Evolutionary conservation across 1,140 invertebrate species (phyloP).

Genomic region (Aphelinus certus): DNA sequence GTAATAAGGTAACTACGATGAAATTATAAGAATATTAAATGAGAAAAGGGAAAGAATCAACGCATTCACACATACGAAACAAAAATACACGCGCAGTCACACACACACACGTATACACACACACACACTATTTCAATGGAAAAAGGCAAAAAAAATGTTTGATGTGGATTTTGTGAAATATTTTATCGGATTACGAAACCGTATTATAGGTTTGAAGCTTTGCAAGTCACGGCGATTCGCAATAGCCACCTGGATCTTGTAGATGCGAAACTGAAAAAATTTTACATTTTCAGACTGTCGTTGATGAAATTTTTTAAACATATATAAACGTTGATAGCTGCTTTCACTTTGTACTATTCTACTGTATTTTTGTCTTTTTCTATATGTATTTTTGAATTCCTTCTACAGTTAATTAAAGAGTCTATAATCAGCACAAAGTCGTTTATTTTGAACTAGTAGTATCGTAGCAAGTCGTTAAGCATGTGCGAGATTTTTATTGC

Average conservation of each 20-base stretch:
- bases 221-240: background rate
- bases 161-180: conserved; percentile 33
- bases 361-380: background rate
- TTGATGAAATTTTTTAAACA: background rate
- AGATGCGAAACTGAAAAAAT: background rate
- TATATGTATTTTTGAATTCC: background rate
- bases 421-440: conserved; percentile 3
- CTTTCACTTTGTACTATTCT: too few species aligned
- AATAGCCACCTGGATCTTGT: background rate
- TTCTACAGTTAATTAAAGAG: too few species aligned
- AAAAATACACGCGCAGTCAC: background rate
- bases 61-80: background rate
- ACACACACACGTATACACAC: background rate
- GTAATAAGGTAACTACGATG: background rate
- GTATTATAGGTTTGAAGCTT: conserved; percentile 11
- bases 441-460: background rate
- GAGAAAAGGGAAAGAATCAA: background rate
- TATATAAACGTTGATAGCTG: too few species aligned
- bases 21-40: background rate
- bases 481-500: background rate
- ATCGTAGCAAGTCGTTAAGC: background rate
- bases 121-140: background rate
- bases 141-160: conserved; percentile 7
- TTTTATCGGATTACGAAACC: conserved; percentile 12
- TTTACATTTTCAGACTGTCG: background rate